phyloP scores from a whole-genome alignment of 2,113 vertebrate genomes.

The Saccopteryx leptura region DNA sequence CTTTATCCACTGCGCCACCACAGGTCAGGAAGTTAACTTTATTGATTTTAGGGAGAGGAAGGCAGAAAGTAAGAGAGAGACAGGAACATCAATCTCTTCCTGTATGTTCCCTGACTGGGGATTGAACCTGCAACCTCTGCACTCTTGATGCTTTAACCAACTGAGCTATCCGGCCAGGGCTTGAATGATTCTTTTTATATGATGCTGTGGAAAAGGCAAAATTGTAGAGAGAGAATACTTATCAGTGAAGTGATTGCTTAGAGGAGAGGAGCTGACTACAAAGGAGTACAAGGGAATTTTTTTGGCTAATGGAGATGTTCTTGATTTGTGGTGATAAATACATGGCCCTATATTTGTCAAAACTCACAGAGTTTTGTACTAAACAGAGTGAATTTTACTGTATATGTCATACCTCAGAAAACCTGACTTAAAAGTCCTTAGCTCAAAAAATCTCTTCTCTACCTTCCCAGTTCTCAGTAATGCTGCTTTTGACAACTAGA shows the following conservation, averaged over 20 bases:
- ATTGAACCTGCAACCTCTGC: too few relatives aligned
- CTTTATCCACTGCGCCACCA: too few relatives aligned
- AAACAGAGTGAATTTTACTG: slow-evolving; percentile 18
- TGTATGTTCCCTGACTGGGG: too few relatives aligned
- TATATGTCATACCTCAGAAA: slow-evolving; percentile 6
- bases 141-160: too few relatives aligned
- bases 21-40: too few relatives aligned
- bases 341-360: not conserved
- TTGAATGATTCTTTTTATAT: slow-evolving; percentile 8
- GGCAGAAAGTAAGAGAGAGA: too few relatives aligned
- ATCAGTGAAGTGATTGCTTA: not conserved
- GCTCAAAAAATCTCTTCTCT: not conserved
- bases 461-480: not conserved
- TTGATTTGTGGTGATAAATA: not conserved
- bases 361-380: not conserved
- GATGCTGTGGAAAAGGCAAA: not conserved
- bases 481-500: not conserved
- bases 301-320: not conserved
- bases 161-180: too few relatives aligned
- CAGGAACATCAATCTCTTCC: too few relatives aligned
- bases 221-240: not conserved
- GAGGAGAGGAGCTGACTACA: not conserved
- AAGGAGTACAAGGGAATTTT: not conserved
- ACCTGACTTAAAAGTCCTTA: not conserved
- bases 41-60: too few relatives aligned